phyloP scores from a whole-genome alignment of 1,140 invertebrate genomes.

The Octopus sinensis region DNA sequence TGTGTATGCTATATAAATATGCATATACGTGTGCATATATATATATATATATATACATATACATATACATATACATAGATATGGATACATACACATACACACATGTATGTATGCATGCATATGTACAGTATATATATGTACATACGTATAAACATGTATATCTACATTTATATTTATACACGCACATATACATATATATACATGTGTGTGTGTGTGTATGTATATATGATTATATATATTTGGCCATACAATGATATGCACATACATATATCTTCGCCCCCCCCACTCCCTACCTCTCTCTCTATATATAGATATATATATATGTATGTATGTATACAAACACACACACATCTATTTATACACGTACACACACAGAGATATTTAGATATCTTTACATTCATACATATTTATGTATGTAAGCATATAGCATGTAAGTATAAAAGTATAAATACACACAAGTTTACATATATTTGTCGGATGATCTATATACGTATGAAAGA shows the following conservation, averaged over 20 bases:
- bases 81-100: no score
- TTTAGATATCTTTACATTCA: no score
- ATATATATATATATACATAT: background rate
- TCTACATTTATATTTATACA: background rate
- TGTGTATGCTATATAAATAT: background rate
- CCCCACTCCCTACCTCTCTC: no score
- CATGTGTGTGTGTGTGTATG: background rate
- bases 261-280: background rate
- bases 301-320: background rate
- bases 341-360: no score
- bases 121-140: background rate
- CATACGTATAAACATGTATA: background rate
- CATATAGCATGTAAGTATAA: no score
- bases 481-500: no score
- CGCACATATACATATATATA: background rate
- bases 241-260: background rate
- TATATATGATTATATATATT: background rate
- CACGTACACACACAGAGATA: no score
- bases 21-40: background rate
- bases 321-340: background rate
- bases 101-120: no score
- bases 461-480: no score
- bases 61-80: background rate
- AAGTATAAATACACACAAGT: no score
- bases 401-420: no score